Evolutionary conservation across 2,113 vertebrate species (phyloP), one percentile per base, ranked within the genome.

Genomic region (Ageneiosus marmoratus): DNA sequence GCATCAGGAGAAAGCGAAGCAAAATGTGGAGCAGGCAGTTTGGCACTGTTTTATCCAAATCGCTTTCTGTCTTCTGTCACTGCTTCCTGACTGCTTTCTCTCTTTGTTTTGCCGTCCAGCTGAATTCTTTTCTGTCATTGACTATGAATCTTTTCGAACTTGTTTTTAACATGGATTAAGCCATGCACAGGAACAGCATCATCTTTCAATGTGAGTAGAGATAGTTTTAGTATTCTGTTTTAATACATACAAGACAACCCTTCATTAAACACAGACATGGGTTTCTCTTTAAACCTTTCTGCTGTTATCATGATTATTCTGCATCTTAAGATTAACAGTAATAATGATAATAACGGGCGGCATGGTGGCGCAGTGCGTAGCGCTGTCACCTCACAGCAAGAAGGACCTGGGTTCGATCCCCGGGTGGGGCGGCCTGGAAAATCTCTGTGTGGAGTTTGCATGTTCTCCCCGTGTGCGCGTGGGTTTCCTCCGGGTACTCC

Each of bases 1-100:
- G 8, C 77, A 70, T 83, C 75, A 63, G 12, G 29, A 80, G 70
- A 37, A 79, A 74, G 20, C 50, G 29, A 24, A 86, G 82, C 58
- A 51, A 74, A 53, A 41, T 73, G 80, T 56, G 2, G 58, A 58
- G 63, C 81, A 65, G 60, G 44, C 32, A 53, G 29, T 41, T 84
- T 60, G 83, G 56, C 63, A 60, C 24, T n/a, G 37, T 83, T 86
- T 72, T 58, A 60, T 60, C 37, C 27, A 12, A 76, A 70, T 15
- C 50, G 27, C 63, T 79, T 37, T 55, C 67, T 60, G 69, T 63
- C 20, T 60, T 73, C 29, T 41, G 44, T 84, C 53, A 62, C 69
- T 41, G 55, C 51, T 65, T 67, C 77, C 63, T 69, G 79, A 60
- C 79, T 65, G 50, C 50, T 34, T 74, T 74, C 32, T 18, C 62